These are phyloP conservation scores for Peromyscus maniculatus DNA, from an alignment of 2,113 vertebrate species.

Conservation along the genomic window DNA sequence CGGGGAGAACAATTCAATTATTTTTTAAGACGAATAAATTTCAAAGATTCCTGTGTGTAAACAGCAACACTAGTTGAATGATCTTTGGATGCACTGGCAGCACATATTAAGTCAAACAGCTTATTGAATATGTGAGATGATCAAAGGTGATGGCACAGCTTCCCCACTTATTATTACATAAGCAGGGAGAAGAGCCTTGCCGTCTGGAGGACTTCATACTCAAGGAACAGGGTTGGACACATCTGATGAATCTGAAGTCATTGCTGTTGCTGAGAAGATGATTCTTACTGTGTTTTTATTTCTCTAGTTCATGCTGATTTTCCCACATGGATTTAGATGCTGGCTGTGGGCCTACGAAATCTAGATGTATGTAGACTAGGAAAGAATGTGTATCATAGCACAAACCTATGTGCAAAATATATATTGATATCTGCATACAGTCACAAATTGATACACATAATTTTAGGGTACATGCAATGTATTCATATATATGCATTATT, in stretches of 20 bases:
- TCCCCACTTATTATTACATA: constrained; percentile 48
- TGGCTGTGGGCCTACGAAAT: constrained; percentile 29
- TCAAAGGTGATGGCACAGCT: constrained; percentile 43
- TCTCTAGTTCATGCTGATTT: constrained; percentile 37
- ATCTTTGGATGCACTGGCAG: constrained; percentile 58
- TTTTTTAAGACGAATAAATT: constrained; percentile 69
- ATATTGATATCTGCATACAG: background rate
- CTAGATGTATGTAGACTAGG: constrained; percentile 50
- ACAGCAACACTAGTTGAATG: constrained; percentile 57
- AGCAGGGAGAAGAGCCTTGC: constrained; percentile 37
- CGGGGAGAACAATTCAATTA: constrained; percentile 72
- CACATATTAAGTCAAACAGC: constrained; percentile 19
- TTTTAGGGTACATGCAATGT: background rate
- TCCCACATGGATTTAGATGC: constrained; percentile 30
- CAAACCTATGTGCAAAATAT: background rate
- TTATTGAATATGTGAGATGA: constrained; percentile 52
- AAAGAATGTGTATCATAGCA: background rate
- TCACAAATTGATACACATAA: background rate
- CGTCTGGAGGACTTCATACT: constrained; percentile 55
- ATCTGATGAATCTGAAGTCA: constrained; percentile 58
- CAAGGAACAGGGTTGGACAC: constrained; percentile 31
- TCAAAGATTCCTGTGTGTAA: constrained; percentile 67
- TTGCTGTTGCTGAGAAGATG: constrained; percentile 64
- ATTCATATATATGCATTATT: constrained; percentile 37
- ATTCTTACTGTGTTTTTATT: constrained; percentile 56